These are phyloP conservation scores for Enteromius afrohamiltoni DNA, from an alignment of 2,797 vertebrate genomes.

Conservation along the genomic window DNA sequence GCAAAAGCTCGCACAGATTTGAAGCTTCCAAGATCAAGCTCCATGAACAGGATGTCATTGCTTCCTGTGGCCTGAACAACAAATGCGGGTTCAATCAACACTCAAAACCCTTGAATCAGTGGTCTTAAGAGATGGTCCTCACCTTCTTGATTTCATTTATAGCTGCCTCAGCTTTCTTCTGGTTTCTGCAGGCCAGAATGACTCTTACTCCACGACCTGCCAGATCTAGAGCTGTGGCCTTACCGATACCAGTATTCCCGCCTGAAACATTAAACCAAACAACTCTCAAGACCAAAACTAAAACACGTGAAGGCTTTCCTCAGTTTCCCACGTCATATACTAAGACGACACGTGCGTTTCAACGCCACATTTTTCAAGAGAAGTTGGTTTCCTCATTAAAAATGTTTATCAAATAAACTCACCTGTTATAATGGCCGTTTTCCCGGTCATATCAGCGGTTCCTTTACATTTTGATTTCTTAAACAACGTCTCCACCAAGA, in stretches of 20 bases:
- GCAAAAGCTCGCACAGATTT: constrained; percentile 81
- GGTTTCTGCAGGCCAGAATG: constrained; percentile 83
- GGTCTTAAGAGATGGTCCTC: neutral
- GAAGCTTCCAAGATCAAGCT: constrained; percentile 83
- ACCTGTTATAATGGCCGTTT: constrained; percentile 83
- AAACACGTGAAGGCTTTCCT: constrained; percentile 30
- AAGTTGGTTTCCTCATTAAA: constrained; percentile 55
- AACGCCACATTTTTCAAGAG: neutral
- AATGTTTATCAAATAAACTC: constrained; percentile 46
- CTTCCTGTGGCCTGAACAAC: constrained; percentile 80
- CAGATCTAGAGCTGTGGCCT: constrained; percentile 83
- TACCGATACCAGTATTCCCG: constrained; percentile 85
- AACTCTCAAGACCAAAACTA: neutral
- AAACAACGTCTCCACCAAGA: constrained; percentile 68
- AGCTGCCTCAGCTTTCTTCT: constrained; percentile 75
- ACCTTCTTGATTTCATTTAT: constrained; percentile 81
- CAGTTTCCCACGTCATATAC: neutral
- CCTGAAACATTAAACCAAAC: constrained; percentile 67
- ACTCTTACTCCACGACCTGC: constrained; percentile 83
- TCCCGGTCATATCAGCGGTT: constrained; percentile 70
- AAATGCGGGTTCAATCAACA: neutral
- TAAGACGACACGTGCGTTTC: neutral
- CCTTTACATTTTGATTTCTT: constrained; percentile 73
- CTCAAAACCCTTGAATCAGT: neutral
- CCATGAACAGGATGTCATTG: constrained; percentile 81